Conservation (phyloP, 2,113 vertebrate species). For the Falco punctatus region DNA sequence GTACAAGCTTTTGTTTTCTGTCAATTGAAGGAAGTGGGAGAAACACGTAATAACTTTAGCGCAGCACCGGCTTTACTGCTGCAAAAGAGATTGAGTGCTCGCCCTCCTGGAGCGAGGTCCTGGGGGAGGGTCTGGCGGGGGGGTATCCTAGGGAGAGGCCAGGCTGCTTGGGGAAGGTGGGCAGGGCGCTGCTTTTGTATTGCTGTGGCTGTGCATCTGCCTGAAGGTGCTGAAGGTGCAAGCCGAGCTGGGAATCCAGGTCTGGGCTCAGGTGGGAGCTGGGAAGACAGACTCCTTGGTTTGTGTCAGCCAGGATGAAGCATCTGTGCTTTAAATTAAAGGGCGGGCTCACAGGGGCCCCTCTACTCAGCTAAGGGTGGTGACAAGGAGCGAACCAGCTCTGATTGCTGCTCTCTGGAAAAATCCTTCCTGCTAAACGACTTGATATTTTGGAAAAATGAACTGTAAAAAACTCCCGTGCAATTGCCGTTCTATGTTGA, state of each 20-base stretch:
- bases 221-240: neutral
- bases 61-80: neutral
- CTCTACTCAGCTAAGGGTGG: neutral
- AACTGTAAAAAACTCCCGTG: neutral
- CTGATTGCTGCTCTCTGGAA: neutral
- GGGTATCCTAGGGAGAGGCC: neutral
- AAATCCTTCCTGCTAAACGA: neutral
- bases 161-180: neutral
- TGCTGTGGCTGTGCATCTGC: neutral
- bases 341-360: neutral
- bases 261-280: neutral
- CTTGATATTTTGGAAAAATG: neutral
- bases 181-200: neutral
- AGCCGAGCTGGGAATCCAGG: neutral
- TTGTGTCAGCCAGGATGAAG: neutral
- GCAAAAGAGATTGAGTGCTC: neutral
- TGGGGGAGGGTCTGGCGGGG: neutral
- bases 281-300: neutral
- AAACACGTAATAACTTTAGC: neutral
- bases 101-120: neutral
- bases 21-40: conserved; percentile 52
- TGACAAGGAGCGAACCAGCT: neutral
- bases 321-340: neutral
- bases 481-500: neutral
- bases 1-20: conserved; percentile 26